Evolutionary conservation across 2,797 vertebrate species (phyloP).

Genomic region (Discoglossus pictus): DNA sequence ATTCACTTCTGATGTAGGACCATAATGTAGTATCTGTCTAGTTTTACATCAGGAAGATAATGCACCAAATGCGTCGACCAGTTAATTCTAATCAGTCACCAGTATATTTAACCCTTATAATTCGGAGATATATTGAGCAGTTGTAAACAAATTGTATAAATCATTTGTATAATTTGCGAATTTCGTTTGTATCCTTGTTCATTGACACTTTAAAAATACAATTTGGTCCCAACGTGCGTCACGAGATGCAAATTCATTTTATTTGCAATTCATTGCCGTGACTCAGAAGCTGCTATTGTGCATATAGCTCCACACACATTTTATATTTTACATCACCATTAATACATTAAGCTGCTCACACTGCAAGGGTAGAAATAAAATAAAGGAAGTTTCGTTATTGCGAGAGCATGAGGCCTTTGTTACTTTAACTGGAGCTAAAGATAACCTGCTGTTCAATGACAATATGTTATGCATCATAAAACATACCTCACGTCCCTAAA

Average conservation of each 20-base stretch:
- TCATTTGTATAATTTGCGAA: too few species aligned
- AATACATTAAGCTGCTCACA: conserved; percentile 25
- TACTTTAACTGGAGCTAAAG: conserved; percentile 40
- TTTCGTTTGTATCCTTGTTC: too few species aligned
- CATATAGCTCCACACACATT: neutral
- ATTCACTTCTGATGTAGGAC: too few species aligned
- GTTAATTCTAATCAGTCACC: too few species aligned
- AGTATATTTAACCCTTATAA: too few species aligned
- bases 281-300: conserved; percentile 11
- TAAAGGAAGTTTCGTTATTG: neutral
- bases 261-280: conserved; percentile 12
- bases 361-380: conserved; percentile 2
- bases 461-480: conserved; percentile 42
- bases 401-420: conserved; percentile 17
- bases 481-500: conserved; percentile 34
- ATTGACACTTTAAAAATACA: conserved; percentile 11
- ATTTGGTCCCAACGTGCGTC: conserved; percentile 9
- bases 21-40: too few species aligned
- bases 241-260: conserved; percentile 13
- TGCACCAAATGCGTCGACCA: too few species aligned
- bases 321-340: conserved; percentile 8
- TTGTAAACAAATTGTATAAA: too few species aligned
- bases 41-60: too few species aligned
- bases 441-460: conserved; percentile 23
- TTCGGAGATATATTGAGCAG: too few species aligned